A percentile compares a stretch with the other conserved stretches of the same genome.
phyloP scores from a whole-genome alignment of 1,140 invertebrate species.

The Pseudomyrmex dendroicus region DNA sequence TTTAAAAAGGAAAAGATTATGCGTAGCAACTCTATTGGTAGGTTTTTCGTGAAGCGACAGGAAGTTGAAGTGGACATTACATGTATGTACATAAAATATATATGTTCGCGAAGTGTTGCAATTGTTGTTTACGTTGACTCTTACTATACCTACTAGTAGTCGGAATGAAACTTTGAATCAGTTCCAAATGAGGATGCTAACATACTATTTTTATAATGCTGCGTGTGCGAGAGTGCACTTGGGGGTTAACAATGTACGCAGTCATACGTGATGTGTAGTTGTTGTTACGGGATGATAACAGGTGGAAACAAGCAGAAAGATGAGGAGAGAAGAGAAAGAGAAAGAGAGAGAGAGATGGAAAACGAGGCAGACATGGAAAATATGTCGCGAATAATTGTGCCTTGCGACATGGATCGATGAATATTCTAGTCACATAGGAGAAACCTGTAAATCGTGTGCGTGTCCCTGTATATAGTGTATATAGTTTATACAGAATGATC shows the following conservation, averaged over 20 bases:
- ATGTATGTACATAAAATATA: background rate
- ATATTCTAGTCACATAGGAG: slow-evolving; percentile 22
- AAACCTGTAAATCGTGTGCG: slow-evolving; percentile 12
- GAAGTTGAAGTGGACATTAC: background rate
- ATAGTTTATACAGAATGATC: background rate
- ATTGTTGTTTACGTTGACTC: background rate
- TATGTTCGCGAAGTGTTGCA: background rate
- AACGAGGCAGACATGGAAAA: slow-evolving; percentile 50
- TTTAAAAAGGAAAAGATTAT: slow-evolving; percentile 2
- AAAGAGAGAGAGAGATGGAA: slow-evolving; percentile 17
- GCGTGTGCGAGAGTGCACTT: background rate
- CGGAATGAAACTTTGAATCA: background rate
- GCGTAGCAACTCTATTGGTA: background rate
- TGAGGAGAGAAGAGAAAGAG: background rate
- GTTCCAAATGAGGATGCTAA: slow-evolving; percentile 18
- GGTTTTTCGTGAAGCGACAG: background rate
- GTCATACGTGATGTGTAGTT: slow-evolving; percentile 49
- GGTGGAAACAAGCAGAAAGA: background rate
- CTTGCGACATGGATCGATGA: slow-evolving; percentile 62
- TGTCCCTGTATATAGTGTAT: background rate
- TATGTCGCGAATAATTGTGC: slow-evolving; percentile 62
- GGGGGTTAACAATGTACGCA: slow-evolving; percentile 59
- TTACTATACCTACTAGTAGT: background rate
- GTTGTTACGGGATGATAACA: slow-evolving; percentile 10
- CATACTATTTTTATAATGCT: slow-evolving; percentile 57